phyloP scores from a whole-genome alignment of 2,888 invertebrate genomes.

The Melanargia galathea region DNA sequence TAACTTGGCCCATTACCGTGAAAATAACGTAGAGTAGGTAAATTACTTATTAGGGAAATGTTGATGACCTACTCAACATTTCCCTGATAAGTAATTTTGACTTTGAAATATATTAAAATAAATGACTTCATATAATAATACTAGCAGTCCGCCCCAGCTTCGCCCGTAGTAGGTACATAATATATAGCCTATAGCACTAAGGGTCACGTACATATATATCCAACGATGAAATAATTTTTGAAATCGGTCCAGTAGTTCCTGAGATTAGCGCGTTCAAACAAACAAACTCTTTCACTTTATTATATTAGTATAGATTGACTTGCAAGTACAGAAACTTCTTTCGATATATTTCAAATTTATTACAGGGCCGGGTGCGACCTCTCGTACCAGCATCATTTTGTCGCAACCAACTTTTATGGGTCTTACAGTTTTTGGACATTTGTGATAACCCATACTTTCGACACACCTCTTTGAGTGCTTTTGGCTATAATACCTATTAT shows the following conservation, averaged over 20 bases:
- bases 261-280: no score
- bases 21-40: background rate
- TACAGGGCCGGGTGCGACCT: conserved; percentile 18
- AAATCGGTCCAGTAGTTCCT: no score
- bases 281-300: no score
- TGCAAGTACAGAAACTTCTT: background rate
- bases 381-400: conserved; percentile 17
- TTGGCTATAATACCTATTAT: conserved; percentile 20
- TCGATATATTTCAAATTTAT: conserved; percentile 22
- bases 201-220: no score
- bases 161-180: no score
- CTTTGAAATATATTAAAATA: background rate
- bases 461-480: conserved; percentile 16
- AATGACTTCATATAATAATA: background rate
- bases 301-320: no score
- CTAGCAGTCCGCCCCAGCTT: no score
- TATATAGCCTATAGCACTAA: no score
- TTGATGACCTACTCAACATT: no score
- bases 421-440: conserved; percentile 17
- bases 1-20: background rate
- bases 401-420: conserved; percentile 21
- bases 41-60: background rate
- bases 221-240: no score
- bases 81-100: no score
- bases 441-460: conserved; percentile 10